Conservation (phyloP, 2,797 vertebrate species). For the Malacoraja senta region DNA sequence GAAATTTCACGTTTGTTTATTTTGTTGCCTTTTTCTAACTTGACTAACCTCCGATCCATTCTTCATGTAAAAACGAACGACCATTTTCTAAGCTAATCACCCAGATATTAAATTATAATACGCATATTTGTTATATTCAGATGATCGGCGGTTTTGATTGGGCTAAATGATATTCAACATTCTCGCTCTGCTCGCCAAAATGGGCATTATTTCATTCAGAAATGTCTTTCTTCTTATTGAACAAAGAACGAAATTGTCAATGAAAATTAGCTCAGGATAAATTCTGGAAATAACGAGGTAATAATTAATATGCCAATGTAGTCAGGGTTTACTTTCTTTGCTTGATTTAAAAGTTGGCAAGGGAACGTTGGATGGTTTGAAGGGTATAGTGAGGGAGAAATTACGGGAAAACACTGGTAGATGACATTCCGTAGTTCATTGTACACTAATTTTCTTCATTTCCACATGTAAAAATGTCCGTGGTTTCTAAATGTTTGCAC, state of each 20-base stretch:
- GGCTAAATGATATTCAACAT: background rate
- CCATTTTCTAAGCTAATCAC: background rate
- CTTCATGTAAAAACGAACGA: background rate
- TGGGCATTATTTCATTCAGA: background rate
- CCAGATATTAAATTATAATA: background rate
- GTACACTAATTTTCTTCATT: background rate
- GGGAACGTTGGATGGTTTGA: background rate
- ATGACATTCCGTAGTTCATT: background rate
- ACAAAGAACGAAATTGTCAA: background rate
- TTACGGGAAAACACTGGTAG: background rate
- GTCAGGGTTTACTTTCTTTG: background rate
- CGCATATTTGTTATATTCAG: background rate
- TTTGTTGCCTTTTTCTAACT: background rate
- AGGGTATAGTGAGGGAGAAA: background rate
- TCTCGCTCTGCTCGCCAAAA: background rate
- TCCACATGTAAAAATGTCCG: background rate
- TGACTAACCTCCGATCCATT: background rate
- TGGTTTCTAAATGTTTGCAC: background rate
- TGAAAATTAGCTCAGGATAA: background rate
- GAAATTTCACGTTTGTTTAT: background rate
- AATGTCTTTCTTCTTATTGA: background rate
- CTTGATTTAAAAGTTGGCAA: conserved; percentile 11
- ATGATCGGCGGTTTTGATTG: background rate
- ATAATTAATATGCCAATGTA: background rate
- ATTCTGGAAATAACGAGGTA: background rate